These are phyloP conservation scores for Chrysina gloriosa DNA, from an alignment of 2,888 invertebrate species.

Conservation along the genomic window DNA sequence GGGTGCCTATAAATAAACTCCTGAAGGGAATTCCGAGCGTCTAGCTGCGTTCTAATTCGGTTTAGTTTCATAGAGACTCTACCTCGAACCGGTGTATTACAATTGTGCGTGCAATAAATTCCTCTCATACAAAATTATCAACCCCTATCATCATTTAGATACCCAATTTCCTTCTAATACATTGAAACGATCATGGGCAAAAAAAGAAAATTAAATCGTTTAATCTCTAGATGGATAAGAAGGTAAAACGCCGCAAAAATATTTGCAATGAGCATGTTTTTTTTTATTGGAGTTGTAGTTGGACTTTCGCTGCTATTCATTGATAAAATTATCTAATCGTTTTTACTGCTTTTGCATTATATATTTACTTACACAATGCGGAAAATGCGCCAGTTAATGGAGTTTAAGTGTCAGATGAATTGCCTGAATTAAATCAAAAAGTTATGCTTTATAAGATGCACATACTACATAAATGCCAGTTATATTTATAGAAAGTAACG, in stretches of 20 bases:
- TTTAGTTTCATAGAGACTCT: slow-evolving; percentile 41
- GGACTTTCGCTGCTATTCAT: neutral
- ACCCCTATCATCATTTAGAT: neutral
- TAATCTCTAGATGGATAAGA: slow-evolving; percentile 64
- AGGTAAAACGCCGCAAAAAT: slow-evolving; percentile 55
- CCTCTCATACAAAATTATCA: neutral
- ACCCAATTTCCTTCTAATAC: neutral
- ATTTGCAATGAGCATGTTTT: slow-evolving; percentile 9
- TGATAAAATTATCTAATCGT: no score
- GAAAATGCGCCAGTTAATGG: neutral
- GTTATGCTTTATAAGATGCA: neutral
- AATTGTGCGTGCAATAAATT: slow-evolving; percentile 17
- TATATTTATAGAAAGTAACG: slow-evolving; percentile 22
- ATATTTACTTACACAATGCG: neutral
- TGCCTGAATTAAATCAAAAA: neutral
- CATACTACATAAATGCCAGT: slow-evolving; percentile 14
- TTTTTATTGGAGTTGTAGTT: slow-evolving; percentile 3
- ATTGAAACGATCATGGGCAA: slow-evolving; percentile 58
- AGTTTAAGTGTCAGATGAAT: neutral
- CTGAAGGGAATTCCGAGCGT: slow-evolving; percentile 50
- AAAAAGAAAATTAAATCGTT: slow-evolving; percentile 61
- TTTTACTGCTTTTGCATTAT: no score
- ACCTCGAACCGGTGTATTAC: slow-evolving; percentile 32
- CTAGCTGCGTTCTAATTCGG: slow-evolving; percentile 52
- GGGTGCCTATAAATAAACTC: slow-evolving; percentile 52